Percentiles rank a stretch among this genome's conserved stretches.
phyloP scores from a whole-genome alignment of 2,888 invertebrate species.

The Osmoderma eremita region DNA sequence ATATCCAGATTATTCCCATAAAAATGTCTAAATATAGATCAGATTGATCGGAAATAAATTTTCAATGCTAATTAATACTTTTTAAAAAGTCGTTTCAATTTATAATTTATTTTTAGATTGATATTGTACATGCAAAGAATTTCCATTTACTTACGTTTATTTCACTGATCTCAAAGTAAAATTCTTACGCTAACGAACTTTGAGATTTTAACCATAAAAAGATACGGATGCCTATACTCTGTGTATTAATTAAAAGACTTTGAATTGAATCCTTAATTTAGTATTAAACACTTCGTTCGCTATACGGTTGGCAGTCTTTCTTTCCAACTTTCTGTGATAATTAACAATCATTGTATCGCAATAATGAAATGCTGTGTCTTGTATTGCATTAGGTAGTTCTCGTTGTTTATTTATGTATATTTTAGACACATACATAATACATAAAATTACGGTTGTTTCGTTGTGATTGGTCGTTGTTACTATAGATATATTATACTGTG shows the following conservation, averaged over 20 bases:
- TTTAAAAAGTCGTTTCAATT: too few relatives aligned
- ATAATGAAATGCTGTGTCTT: slow-evolving; percentile 65
- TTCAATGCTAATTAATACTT: too few relatives aligned
- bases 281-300: slow-evolving; percentile 9
- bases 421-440: slow-evolving; percentile 47
- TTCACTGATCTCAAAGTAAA: too few relatives aligned
- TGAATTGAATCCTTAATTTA: slow-evolving; percentile 8
- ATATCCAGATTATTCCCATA: too few relatives aligned
- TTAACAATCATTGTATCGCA: slow-evolving; percentile 65
- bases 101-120: too few relatives aligned
- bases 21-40: too few relatives aligned
- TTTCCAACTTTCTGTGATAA: slow-evolving; percentile 65
- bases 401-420: slow-evolving; percentile 53
- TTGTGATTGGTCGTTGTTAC: slow-evolving; percentile 47
- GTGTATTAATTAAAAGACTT: background rate
- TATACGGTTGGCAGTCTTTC: slow-evolving; percentile 46
- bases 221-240: slow-evolving; percentile 32
- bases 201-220: slow-evolving; percentile 23
- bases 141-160: too few relatives aligned
- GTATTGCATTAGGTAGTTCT: slow-evolving; percentile 62
- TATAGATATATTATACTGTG: slow-evolving; percentile 19
- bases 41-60: too few relatives aligned
- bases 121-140: too few relatives aligned
- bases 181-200: background rate
- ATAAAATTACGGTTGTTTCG: slow-evolving; percentile 44